phyloP scores from a whole-genome alignment of 2,797 vertebrate species.

The Amphiprion clarkii region DNA sequence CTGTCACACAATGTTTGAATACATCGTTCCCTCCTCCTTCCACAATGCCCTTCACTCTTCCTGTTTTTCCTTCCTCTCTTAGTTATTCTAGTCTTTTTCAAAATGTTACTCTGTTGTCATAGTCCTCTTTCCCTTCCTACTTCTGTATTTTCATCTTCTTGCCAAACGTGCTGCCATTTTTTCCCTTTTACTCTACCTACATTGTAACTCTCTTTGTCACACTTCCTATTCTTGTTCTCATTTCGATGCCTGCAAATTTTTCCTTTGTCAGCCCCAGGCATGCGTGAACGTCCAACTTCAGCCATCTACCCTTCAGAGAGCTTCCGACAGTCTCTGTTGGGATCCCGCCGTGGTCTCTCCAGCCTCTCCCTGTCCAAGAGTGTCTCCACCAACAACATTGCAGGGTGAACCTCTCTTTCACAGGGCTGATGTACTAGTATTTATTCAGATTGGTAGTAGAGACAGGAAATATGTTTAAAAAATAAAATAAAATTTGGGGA shows the following conservation, averaged over 20 bases:
- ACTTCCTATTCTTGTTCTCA: background rate
- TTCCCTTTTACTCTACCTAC: background rate
- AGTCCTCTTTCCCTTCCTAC: background rate
- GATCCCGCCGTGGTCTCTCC: conserved; percentile 88
- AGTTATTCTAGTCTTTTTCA: background rate
- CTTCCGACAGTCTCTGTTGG: conserved; percentile 90
- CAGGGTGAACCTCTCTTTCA: conserved; percentile 84
- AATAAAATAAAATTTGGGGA: too few species aligned
- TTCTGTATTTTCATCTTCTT: background rate
- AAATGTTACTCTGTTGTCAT: background rate
- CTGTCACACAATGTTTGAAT: background rate
- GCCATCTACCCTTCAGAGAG: conserved; percentile 93
- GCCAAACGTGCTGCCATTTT: background rate
- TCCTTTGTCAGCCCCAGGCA: conserved; percentile 79
- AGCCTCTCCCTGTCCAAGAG: conserved; percentile 92
- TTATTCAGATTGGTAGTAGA: too few species aligned
- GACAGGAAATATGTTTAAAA: too few species aligned
- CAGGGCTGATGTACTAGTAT: background rate
- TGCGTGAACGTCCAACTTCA: conserved; percentile 90
- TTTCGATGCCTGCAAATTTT: background rate
- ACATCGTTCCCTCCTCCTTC: background rate
- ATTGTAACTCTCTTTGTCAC: background rate
- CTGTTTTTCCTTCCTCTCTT: background rate
- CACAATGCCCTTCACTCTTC: background rate
- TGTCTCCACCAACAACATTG: conserved; percentile 94